Evolutionary conservation across 2,113 vertebrate species (phyloP), one percentile per base, ranked within the genome.

Genomic region (Bombycilla garrulus): DNA sequence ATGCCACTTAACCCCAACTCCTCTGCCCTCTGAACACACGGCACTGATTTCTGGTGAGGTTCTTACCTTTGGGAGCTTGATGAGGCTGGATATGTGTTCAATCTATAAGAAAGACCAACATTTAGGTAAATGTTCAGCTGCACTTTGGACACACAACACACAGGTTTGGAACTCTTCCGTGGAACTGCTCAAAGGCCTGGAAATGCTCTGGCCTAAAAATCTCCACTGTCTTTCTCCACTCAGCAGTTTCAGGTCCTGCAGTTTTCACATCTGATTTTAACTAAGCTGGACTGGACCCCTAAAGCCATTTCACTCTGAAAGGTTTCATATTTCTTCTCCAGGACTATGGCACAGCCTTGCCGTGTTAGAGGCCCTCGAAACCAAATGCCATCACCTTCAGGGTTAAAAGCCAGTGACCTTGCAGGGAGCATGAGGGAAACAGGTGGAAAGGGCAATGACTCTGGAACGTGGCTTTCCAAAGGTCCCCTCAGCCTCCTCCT

Each of bases 61-160:
- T 67, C 97, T 97, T 96, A 99, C 99, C 98, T 99, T 99, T 94
- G 99, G 99, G 90, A 99, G 98, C 97, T 99, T 99, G 98, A 99
- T 99, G 97, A 99, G 98, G 94, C 97, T 98, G 92, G 99, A 99
- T 99, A 99, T 99, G 98, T 99, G 99, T 96, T 99, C 99, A 86
- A 99, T 99, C 99, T 99, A 82, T 83, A 98, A 98, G 81, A 97
- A 81, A 97, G 78, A 98, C n/a, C 79, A 96, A 97, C 0, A 91
- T 40, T 70, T 28, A 86, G 74, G 73, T 44, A 28, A 79, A 53
- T 51, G 15, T 79, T 77, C 12, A 88, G 81, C 81, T 92, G 53
- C 42, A 64, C 40, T 71, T 64, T 35, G 45, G 73, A 57, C 40
- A 71, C 11, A 13, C 47, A 77, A 15, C 44, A 28, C 4, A 4